Conservation (phyloP, 1,140 invertebrate species). For the Chrysopa pallens region DNA sequence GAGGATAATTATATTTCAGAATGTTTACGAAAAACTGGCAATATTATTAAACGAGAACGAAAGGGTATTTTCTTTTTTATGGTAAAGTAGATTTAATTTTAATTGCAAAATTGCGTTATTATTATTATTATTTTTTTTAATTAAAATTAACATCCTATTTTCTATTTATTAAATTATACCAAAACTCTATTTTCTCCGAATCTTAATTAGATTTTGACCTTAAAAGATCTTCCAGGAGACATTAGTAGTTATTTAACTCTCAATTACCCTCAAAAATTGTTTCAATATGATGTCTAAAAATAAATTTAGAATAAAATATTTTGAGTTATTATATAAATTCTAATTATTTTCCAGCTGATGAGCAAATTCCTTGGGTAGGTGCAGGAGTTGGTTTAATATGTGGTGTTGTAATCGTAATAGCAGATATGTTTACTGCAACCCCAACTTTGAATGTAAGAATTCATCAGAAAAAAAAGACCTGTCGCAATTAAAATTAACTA, state of each 20-base stretch:
- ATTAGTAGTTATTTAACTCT: too few relatives aligned
- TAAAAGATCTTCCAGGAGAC: too few relatives aligned
- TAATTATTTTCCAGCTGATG: conserved; percentile 34
- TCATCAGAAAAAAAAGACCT: not conserved
- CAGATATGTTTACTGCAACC: conserved; percentile 44
- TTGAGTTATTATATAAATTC: not conserved
- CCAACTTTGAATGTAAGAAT: conserved; percentile 42
- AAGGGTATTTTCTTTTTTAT: conserved; percentile 18
- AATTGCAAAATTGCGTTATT: too few relatives aligned
- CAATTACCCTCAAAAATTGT: too few relatives aligned
- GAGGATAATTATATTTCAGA: conserved; percentile 40
- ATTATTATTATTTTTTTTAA: too few relatives aligned
- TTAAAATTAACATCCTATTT: too few relatives aligned
- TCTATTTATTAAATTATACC: too few relatives aligned
- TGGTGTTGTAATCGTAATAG: conserved; percentile 48
- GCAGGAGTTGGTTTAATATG: conserved; percentile 52
- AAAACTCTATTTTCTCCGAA: too few relatives aligned
- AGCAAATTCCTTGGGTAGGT: conserved; percentile 57
- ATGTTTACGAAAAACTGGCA: not conserved
- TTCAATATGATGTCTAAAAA: too few relatives aligned
- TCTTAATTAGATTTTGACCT: too few relatives aligned
- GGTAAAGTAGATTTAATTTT: too few relatives aligned
- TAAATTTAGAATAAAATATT: too few relatives aligned
- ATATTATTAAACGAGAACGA: conserved; percentile 9
- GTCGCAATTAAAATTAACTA: conserved; percentile 1